phyloP scores from a whole-genome alignment of 2,797 vertebrate genomes.

The Amblyopsis hoosieri region DNA sequence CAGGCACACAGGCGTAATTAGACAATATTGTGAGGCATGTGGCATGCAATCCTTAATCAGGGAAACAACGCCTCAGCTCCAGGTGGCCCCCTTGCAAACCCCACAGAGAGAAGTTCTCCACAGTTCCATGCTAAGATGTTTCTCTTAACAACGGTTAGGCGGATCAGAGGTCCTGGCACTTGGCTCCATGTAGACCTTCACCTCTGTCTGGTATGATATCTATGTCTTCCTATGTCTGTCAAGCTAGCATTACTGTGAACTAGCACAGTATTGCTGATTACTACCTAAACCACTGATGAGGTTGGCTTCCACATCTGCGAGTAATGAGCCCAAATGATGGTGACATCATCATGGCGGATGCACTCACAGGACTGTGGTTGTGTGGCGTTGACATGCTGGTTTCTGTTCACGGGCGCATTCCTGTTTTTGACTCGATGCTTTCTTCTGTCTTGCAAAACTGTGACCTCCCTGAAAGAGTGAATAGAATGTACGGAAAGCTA shows the following conservation, averaged over 20 bases:
- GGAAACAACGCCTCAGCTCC: slow-evolving; percentile 37
- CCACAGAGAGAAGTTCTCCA: slow-evolving; percentile 35
- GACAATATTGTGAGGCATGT: slow-evolving; percentile 58
- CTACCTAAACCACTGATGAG: slow-evolving; percentile 63
- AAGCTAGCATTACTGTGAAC: slow-evolving; percentile 41
- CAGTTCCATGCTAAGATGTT: slow-evolving; percentile 17
- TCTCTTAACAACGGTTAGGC: slow-evolving; percentile 26
- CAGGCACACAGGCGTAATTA: slow-evolving; percentile 47
- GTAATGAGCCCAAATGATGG: slow-evolving; percentile 61
- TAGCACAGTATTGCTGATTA: slow-evolving; percentile 61
- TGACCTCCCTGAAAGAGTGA: slow-evolving; percentile 27
- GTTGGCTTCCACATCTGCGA: slow-evolving; percentile 66
- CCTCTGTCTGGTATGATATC: slow-evolving; percentile 30
- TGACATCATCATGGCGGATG: slow-evolving; percentile 68
- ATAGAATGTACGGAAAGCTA: slow-evolving; percentile 33
- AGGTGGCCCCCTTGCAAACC: slow-evolving; percentile 54
- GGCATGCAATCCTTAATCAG: slow-evolving; percentile 48
- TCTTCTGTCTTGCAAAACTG: slow-evolving; percentile 43
- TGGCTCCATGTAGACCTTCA: slow-evolving; percentile 42
- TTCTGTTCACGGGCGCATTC: slow-evolving; percentile 11
- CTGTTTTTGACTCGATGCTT: background rate
- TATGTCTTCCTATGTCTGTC: slow-evolving; percentile 61
- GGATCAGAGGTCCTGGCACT: slow-evolving; percentile 43
- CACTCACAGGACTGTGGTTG: slow-evolving; percentile 53
- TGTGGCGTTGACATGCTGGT: slow-evolving; percentile 16